phyloP scores from a whole-genome alignment of 2,113 vertebrate genomes.

The Stigmatopora argus region DNA sequence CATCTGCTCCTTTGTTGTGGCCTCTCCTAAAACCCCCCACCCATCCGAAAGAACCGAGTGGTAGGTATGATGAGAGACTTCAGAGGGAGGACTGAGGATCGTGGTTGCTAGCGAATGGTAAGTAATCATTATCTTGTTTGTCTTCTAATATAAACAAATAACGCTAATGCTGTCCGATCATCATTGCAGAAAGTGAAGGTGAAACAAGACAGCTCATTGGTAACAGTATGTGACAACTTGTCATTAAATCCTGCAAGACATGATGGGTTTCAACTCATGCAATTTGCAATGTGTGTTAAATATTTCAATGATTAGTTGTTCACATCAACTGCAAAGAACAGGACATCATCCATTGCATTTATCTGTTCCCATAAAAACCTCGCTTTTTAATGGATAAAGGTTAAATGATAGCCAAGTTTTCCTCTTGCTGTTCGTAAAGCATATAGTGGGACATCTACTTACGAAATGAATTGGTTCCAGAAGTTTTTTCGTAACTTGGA shows the following conservation, averaged over 20 bases:
- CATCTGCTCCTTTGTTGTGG: constrained; percentile 18
- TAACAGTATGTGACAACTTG: neutral
- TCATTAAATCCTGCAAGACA: neutral
- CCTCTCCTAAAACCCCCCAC: constrained; percentile 32
- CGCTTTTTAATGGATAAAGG: no score
- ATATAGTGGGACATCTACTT: no score
- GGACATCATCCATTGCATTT: no score
- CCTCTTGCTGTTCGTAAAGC: no score
- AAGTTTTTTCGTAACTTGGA: no score
- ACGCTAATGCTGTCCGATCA: constrained; percentile 17
- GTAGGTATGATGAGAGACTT: constrained; percentile 47
- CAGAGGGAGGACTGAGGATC: constrained; percentile 32
- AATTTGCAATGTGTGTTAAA: no score
- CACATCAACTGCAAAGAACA: no score
- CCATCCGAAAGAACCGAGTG: constrained; percentile 37
- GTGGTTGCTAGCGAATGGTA: constrained; percentile 26
- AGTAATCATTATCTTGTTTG: constrained; percentile 14
- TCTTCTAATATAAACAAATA: constrained; percentile 16
- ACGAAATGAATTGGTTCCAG: no score
- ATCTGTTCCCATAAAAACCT: no score
- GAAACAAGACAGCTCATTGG: constrained; percentile 18
- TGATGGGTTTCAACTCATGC: no score
- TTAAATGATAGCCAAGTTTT: no score
- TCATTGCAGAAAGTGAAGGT: constrained; percentile 25
- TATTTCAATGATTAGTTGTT: no score